A percentile compares a stretch with the other conserved stretches of the same genome.
Conservation (phyloP, 1,140 invertebrate genomes). For the Cydia fagiglandana region DNA sequence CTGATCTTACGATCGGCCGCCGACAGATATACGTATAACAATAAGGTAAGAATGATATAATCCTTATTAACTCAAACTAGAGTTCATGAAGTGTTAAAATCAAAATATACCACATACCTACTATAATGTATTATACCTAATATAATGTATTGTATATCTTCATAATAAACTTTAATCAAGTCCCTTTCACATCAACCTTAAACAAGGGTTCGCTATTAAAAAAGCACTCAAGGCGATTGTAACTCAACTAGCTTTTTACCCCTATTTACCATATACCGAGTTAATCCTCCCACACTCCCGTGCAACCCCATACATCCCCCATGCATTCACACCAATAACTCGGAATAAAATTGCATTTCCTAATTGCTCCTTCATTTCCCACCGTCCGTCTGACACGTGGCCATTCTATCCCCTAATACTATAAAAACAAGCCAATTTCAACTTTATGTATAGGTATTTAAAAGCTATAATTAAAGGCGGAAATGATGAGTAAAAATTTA, state of each 20-base stretch:
- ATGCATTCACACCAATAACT: conserved; percentile 54
- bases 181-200: neutral
- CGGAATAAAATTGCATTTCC: conserved; percentile 67
- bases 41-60: no score
- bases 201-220: conserved; percentile 3
- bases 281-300: conserved; percentile 52
- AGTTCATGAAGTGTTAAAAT: no score
- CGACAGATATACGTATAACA: no score
- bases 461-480: neutral
- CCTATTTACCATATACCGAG: conserved; percentile 32
- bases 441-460: neutral
- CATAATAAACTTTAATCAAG: neutral
- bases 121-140: neutral
- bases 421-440: conserved; percentile 33
- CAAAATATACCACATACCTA: neutral
- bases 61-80: no score
- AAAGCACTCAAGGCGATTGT: conserved; percentile 14
- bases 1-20: no score
- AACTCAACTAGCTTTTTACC: conserved; percentile 19
- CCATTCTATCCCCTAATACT: conserved; percentile 46
- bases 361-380: conserved; percentile 69
- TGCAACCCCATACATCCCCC: conserved; percentile 35
- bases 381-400: conserved; percentile 71
- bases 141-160: neutral
- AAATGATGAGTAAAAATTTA: neutral